A percentile compares a stretch with the other conserved stretches of the same genome.
Conservation (phyloP, 1,140 invertebrate species). For the Dendrolimus punctatus region DNA sequence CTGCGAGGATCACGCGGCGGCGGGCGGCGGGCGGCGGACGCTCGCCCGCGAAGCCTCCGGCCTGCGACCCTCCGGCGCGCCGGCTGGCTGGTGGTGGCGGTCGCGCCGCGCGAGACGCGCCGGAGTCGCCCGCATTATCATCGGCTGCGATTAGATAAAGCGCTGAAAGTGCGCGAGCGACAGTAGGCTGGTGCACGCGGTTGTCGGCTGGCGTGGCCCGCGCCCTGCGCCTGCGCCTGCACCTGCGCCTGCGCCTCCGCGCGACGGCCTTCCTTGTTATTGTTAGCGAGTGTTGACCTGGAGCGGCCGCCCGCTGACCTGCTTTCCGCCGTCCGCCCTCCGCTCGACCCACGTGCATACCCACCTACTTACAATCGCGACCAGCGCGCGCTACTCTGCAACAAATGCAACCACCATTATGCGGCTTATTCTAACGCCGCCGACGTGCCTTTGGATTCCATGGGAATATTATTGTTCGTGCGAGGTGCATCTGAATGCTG, state of each 20-base stretch:
- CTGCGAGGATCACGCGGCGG: too few relatives aligned
- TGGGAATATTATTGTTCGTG: too few relatives aligned
- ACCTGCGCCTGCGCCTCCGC: slow-evolving; percentile 21
- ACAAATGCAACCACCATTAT: too few relatives aligned
- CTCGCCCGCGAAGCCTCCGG: too few relatives aligned
- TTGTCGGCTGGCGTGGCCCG: slow-evolving; percentile 16
- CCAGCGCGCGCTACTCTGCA: too few relatives aligned
- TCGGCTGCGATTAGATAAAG: slow-evolving; percentile 50
- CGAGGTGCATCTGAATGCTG: too few relatives aligned
- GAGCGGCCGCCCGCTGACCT: slow-evolving; percentile 6
- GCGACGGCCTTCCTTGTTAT: slow-evolving; percentile 40
- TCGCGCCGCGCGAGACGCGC: slow-evolving; percentile 19
- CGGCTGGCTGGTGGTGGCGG: slow-evolving; percentile 3
- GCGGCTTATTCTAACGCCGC: too few relatives aligned
- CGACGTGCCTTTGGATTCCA: too few relatives aligned
- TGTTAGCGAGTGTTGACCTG: slow-evolving; percentile 47
- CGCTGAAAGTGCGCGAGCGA: slow-evolving; percentile 27
- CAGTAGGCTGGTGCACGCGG: slow-evolving; percentile 28
- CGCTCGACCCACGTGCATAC: slow-evolving; percentile 1
- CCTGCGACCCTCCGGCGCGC: too few relatives aligned
- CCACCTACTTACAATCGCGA: not conserved
- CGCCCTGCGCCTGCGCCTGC: slow-evolving; percentile 14
- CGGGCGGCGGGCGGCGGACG: too few relatives aligned
- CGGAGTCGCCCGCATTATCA: slow-evolving; percentile 36
- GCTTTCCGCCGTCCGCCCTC: slow-evolving; percentile 3